These are phyloP conservation scores for Penaeus chinensis DNA, from an alignment of 1,140 invertebrate species.

Conservation along the genomic window DNA sequence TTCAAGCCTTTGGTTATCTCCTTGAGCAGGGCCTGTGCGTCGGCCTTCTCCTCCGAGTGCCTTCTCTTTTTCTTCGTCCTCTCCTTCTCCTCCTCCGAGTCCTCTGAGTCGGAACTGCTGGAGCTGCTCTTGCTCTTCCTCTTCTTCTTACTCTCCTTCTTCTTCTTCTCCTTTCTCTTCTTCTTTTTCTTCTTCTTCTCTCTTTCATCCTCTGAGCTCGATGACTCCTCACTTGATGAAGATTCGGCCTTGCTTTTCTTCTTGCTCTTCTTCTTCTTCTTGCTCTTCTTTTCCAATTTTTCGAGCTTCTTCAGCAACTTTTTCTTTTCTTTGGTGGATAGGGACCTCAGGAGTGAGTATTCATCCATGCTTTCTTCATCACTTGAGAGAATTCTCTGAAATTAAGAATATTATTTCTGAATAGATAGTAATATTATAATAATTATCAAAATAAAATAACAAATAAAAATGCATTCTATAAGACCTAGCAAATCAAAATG, in stretches of 20 bases:
- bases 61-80: slow-evolving; percentile 24
- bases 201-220: slow-evolving; percentile 64
- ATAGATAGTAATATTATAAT: slow-evolving; percentile 9
- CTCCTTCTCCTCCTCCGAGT: slow-evolving; percentile 13
- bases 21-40: slow-evolving; percentile 54
- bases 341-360: slow-evolving; percentile 82
- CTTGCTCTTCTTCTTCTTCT: slow-evolving; percentile 73
- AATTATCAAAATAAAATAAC: background rate
- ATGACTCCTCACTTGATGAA: slow-evolving; percentile 61
- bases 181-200: slow-evolving; percentile 63
- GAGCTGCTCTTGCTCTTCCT: slow-evolving; percentile 18
- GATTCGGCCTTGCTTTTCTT: slow-evolving; percentile 64
- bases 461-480: too few relatives aligned
- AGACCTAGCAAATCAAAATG: too few relatives aligned
- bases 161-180: slow-evolving; percentile 61
- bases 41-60: slow-evolving; percentile 31
- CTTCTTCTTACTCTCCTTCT: slow-evolving; percentile 37
- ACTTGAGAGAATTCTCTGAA: slow-evolving; percentile 67
- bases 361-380: slow-evolving; percentile 74
- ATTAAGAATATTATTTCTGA: slow-evolving; percentile 25
- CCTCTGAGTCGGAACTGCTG: slow-evolving; percentile 44
- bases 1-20: slow-evolving; percentile 62
- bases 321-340: slow-evolving; percentile 89
- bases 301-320: slow-evolving; percentile 88
- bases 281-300: slow-evolving; percentile 72